These are phyloP conservation scores for Tiphia femorata DNA, from an alignment of 2,888 invertebrate species.

Conservation along the genomic window DNA sequence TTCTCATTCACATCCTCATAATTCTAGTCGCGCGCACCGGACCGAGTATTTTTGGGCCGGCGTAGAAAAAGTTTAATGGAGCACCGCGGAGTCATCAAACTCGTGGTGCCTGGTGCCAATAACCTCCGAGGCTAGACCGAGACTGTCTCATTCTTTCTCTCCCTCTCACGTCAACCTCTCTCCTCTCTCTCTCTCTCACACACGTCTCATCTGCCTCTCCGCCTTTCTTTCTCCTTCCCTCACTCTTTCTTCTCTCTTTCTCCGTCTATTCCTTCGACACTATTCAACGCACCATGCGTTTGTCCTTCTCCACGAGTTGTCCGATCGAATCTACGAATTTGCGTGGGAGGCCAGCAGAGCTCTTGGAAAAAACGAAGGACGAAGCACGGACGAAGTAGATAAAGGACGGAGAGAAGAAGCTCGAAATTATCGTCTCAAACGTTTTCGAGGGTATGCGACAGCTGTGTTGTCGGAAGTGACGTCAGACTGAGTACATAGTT, in stretches of 20 bases:
- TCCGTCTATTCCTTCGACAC: too few relatives aligned
- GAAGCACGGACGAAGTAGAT: constrained; percentile 13
- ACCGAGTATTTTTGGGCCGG: constrained; percentile 9
- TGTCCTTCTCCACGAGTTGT: constrained; percentile 57
- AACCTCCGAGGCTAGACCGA: constrained; percentile 45
- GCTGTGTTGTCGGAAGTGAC: constrained; percentile 35
- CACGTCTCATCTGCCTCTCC: not conserved
- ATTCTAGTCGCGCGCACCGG: not conserved
- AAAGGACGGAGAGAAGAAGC: constrained; percentile 22
- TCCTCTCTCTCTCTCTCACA: not conserved
- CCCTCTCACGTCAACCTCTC: not conserved
- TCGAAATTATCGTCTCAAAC: too few relatives aligned
- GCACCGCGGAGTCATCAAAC: constrained; percentile 47
- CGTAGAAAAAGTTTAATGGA: constrained; percentile 37
- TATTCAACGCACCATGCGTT: constrained; percentile 60
- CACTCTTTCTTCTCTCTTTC: too few relatives aligned
- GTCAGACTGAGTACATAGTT: constrained; percentile 22
- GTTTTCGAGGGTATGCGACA: constrained; percentile 24
- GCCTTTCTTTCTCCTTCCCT: too few relatives aligned
- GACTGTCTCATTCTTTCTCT: constrained; percentile 28
- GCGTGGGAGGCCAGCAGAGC: too few relatives aligned
- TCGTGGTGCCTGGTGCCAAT: constrained; percentile 50
- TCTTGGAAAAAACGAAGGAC: too few relatives aligned
- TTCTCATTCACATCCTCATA: too few relatives aligned
- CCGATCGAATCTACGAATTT: too few relatives aligned